Base-by-base conservation (phyloP, 2,113 vertebrate genomes). In the Atrichornis clamosus region DNA sequence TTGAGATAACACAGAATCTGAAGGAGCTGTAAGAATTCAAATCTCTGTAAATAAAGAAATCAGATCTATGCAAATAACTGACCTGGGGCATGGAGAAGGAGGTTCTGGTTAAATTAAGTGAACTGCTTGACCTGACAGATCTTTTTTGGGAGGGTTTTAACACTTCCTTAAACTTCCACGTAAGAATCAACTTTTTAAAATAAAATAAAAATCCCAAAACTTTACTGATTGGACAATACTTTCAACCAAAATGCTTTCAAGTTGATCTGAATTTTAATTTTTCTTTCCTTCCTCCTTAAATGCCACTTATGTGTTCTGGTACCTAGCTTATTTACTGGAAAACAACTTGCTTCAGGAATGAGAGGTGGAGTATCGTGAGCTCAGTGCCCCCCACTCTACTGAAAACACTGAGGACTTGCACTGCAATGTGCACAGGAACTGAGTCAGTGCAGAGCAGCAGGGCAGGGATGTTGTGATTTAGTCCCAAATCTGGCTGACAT, bases 21-120 rank as follows among this genome's bases (percentile, higher is more conserved):
- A 89, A 84, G 59, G 46, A 77, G 28, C 46, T 67, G 39, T 77
- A 76, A 73, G 70, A 88, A 92, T 69, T 89, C 32, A 84, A 91
- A 89, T 84, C 35, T 73, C 23, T 42, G 32, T 95, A 91, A 93
- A 93, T 52, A 94, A 95, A 76, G 76, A 87, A 80, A 95, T 89
- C n/a, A 67, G 55, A 87, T 87, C 35, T 90, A 73, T 88, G 75
- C 79, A 86, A 96, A 83, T 79, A 76, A 75, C 39, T 78, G 60
- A 76, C 44, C 72, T 60, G 11, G 11, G 41, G 58, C 47, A 59
- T 26, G 69, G 89, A 62, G n/a, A 90, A 94, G 70, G 44, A 82
- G 41, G 32, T 79, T 73, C 49, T 67, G 18, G 30, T 23, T 87
- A 53, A 87, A 87, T 82, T 58, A 58, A 89, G 78, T 82, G 1